Evolutionary conservation across 2,888 invertebrate species (phyloP), one percentile per base, ranked within the genome.

Genomic region (Dynastes maya): DNA sequence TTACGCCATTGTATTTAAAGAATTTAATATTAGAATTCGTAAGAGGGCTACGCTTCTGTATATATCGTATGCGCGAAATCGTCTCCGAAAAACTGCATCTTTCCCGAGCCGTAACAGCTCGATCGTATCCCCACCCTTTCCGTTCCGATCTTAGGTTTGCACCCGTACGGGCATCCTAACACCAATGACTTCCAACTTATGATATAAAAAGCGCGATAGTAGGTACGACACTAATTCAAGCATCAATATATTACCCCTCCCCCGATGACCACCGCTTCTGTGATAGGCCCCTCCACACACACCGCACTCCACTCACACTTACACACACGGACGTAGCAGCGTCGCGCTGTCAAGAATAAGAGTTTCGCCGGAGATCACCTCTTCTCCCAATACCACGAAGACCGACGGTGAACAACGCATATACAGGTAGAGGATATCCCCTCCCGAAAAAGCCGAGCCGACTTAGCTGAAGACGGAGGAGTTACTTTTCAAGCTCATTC

Each of bases 221-320:
- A 84, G 85, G 84, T 85, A 86, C 85, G 86, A 87, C 86, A 87
- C 86, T 87, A 87, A 87, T 86, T 87, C 87, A 86, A 88, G 87
- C 87, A 87, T 87, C 87, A 86, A 88, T 87, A 87, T 85, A 85
- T 86, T 84, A 87, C 85, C 88, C 87, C 87, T 85, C 86, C 86
- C 86, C 86, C 80, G 78, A 16, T 22, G 22, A 58, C 55, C 22
- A 58, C 55, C 55, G 55, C 55, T 27, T 58, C 55, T 22, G 8
- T 22, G 22, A 22, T 16, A 58, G 22, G 55, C 55, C 55, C 55
- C 63, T 29, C 63, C 37, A 63, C n/a, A 1, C 4, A 9, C 29
- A 61, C n/a, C 63, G 22, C 6, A 55, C 45, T 45, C 32, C 45
- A 45, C 45, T 45, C 45, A 58, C 55, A 22, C 55, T 3, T 16